Percentiles rank a stretch among this genome's conserved stretches.
Conservation (phyloP, 1,140 invertebrate species). For the Bombyx mandarina region DNA sequence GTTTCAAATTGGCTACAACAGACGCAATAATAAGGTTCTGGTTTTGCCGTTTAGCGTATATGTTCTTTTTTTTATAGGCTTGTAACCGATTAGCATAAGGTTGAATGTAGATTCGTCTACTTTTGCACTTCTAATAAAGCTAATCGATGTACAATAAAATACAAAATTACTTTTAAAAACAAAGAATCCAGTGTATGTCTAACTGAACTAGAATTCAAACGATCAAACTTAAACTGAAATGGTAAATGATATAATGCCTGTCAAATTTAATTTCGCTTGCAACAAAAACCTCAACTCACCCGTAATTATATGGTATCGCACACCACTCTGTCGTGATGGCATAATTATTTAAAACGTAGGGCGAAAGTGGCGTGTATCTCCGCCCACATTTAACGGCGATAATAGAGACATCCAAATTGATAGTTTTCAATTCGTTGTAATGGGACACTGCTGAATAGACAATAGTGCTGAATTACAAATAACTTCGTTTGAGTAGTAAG, state of each 20-base stretch:
- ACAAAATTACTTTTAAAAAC: too few species aligned
- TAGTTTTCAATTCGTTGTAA: conserved; percentile 30
- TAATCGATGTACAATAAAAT: too few species aligned
- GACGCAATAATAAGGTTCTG: too few species aligned
- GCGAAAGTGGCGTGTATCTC: conserved; percentile 15
- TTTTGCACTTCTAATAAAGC: too few species aligned
- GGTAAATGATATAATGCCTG: not conserved
- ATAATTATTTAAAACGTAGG: conserved; percentile 46
- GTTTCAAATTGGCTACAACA: too few species aligned
- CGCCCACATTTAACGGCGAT: conserved; percentile 46
- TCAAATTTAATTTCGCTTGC: conserved; percentile 2
- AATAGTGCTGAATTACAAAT: not conserved
- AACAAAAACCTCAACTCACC: not conserved
- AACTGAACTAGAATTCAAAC: not conserved
- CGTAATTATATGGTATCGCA: conserved; percentile 17
- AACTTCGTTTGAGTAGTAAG: too few species aligned
- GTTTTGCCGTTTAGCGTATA: too few species aligned
- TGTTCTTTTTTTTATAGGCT: too few species aligned
- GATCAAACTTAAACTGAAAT: conserved; percentile 7
- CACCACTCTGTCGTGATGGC: conserved; percentile 23
- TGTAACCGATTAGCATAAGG: too few species aligned
- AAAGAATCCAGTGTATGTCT: too few species aligned
- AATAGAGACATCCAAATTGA: conserved; percentile 55
- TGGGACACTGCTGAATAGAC: conserved; percentile 11
- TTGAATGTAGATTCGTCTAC: too few species aligned